These are phyloP conservation scores for Siphlonurus alternatus DNA, from an alignment of 2,888 invertebrate genomes.

Conservation along the genomic window DNA sequence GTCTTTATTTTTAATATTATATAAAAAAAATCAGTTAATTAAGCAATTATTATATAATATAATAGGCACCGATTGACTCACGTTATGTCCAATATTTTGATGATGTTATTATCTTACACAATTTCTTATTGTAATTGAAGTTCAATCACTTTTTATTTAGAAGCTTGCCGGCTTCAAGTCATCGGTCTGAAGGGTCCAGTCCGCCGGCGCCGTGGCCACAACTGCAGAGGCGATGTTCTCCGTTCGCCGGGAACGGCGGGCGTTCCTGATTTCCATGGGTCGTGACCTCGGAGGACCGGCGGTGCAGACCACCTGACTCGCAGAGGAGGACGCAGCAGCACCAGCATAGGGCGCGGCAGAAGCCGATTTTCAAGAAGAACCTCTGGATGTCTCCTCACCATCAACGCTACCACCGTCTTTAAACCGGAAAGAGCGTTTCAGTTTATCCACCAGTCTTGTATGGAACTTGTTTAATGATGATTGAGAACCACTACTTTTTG, in stretches of 20 bases:
- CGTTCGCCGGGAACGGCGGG: background rate
- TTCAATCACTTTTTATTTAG: background rate
- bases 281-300: background rate
- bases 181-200: background rate
- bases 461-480: constrained; percentile 60
- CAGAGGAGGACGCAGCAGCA: background rate
- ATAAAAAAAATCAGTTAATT: background rate
- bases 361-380: background rate
- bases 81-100: background rate
- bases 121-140: background rate
- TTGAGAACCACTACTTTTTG: constrained; percentile 32
- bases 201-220: background rate
- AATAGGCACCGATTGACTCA: background rate
- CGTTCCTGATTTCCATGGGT: background rate
- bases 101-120: background rate
- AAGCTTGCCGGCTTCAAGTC: background rate
- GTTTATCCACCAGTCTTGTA: constrained; percentile 59
- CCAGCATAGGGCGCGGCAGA: background rate
- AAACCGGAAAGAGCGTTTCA: constrained; percentile 50
- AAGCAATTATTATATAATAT: background rate
- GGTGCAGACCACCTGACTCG: background rate
- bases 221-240: background rate
- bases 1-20: background rate
- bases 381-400: background rate
- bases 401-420: constrained; percentile 22